Evolutionary conservation across 2,888 invertebrate genomes (phyloP).

Genomic region (Allygus modestus): DNA sequence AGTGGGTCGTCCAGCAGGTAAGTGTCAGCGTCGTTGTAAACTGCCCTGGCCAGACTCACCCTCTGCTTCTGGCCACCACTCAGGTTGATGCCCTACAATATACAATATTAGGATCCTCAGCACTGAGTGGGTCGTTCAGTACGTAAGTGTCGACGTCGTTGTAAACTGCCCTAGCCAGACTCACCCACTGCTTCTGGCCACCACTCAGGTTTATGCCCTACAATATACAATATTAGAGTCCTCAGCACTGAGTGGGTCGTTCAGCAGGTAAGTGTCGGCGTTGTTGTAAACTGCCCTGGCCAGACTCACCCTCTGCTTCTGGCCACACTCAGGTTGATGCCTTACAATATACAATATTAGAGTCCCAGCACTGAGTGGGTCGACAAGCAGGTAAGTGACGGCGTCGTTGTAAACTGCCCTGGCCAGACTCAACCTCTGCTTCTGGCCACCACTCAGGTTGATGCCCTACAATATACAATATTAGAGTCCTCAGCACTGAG

Average conservation of each 20-base stretch:
- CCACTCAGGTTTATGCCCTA: constrained; percentile 86
- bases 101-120: constrained; percentile 76
- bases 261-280: constrained; percentile 93
- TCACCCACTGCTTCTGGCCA: constrained; percentile 82
- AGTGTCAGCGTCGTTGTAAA: constrained; percentile 91
- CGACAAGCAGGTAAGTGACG: constrained; percentile 95
- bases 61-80: constrained; percentile 78
- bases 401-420: too few species aligned
- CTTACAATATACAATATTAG: too few species aligned
- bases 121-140: constrained; percentile 84
- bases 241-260: too few species aligned
- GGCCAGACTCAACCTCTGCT: too few species aligned
- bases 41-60: constrained; percentile 95
- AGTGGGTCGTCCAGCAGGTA: constrained; percentile 97
- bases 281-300: too few species aligned
- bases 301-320: too few species aligned
- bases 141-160: constrained; percentile 92
- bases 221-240: constrained; percentile 70
- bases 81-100: constrained; percentile 82
- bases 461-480: constrained; percentile 78
- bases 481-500: too few species aligned
- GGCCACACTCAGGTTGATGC: too few species aligned
- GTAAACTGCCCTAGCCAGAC: constrained; percentile 94
- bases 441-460: constrained; percentile 86
- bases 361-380: too few species aligned